Conservation (phyloP, 2,797 vertebrate species). For the Cossypha dichroa region DNA sequence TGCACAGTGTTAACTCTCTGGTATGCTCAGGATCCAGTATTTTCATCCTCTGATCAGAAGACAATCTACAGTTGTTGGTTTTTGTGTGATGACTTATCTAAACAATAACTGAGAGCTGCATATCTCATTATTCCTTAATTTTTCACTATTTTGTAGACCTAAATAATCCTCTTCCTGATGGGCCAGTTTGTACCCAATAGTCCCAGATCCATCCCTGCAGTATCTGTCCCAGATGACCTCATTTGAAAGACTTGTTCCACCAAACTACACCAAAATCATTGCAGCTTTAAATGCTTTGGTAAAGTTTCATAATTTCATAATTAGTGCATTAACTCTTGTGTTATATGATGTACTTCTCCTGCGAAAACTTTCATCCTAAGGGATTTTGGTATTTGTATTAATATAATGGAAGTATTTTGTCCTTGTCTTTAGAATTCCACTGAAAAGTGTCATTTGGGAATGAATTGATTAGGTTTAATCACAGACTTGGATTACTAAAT, state of each 20-base stretch:
- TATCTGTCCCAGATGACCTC: background rate
- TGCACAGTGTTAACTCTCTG: background rate
- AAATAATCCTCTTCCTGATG: background rate
- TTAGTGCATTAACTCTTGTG: background rate
- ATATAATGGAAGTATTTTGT: background rate
- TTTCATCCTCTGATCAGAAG: background rate
- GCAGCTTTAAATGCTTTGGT: background rate
- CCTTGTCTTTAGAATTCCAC: conserved; percentile 12
- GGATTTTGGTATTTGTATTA: background rate
- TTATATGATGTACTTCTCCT: background rate
- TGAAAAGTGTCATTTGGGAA: conserved; percentile 3
- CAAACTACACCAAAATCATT: background rate
- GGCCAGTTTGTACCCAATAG: background rate
- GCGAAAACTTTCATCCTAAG: background rate
- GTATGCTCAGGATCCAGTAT: background rate
- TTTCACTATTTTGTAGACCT: background rate
- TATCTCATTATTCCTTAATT: background rate
- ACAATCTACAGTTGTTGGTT: background rate
- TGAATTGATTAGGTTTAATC: conserved; percentile 19
- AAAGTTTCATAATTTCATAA: background rate
- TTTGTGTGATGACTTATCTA: background rate
- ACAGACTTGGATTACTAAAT: background rate
- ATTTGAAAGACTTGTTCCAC: background rate
- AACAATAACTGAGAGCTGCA: background rate
- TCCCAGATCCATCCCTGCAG: background rate